phyloP scores from a whole-genome alignment of 2,113 vertebrate species.

The Zapus hudsonius region DNA sequence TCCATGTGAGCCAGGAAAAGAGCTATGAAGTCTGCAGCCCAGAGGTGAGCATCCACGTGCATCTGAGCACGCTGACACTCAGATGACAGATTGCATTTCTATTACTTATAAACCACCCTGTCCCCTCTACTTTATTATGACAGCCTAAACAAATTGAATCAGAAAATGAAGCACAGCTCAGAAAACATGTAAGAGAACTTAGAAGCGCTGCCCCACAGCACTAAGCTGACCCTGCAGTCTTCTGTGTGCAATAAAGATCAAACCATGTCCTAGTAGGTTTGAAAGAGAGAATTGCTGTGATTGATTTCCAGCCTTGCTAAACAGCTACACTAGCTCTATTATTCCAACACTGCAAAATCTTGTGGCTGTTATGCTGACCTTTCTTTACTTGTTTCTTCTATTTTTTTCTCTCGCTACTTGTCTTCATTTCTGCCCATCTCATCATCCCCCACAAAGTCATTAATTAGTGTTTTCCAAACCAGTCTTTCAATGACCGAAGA shows the following conservation, averaged over 20 bases:
- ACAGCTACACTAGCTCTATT: neutral
- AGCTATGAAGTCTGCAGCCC: rapidly evolving
- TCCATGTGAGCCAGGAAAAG: rapidly evolving
- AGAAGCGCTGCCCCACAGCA: neutral
- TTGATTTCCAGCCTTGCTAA: slow-evolving; percentile 27
- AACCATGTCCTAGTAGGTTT: neutral
- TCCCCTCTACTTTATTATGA: neutral
- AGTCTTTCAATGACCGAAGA: neutral
- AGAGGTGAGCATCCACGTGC: neutral
- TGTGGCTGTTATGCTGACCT: neutral
- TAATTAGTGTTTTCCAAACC: neutral
- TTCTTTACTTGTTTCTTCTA: neutral
- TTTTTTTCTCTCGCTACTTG: neutral
- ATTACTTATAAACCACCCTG: neutral
- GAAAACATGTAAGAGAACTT: neutral
- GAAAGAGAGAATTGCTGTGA: neutral
- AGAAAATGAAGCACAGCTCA: neutral
- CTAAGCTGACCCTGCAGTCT: neutral
- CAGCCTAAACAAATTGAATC: neutral
- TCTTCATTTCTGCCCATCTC: neutral
- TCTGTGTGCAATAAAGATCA: neutral
- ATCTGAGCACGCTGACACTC: no score
- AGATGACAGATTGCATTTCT: neutral
- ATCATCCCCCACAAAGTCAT: neutral
- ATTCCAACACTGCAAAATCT: neutral